Base-by-base conservation (phyloP, 2,888 invertebrate genomes). In the Eumerus sabulonum region DNA sequence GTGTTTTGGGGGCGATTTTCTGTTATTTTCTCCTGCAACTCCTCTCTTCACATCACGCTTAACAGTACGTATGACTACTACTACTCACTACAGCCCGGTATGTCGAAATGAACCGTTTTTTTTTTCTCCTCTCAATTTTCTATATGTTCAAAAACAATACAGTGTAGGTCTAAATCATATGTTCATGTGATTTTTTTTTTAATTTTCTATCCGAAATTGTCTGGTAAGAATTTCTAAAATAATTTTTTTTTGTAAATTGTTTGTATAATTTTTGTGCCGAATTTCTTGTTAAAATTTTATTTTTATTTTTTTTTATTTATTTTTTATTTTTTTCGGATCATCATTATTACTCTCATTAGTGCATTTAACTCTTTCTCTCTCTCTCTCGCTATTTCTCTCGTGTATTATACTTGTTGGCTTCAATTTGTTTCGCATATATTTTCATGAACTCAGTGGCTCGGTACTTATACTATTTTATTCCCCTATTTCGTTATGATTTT, bases 401-500 rank as follows among this genome's bases (percentile, higher is more conserved):
- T 79, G 74, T 73, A 73, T 60, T 79, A 68, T 73, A 73, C 54
- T 79, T 79, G 79, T 79, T 79, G 74, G 79, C 79, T 79, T 79
- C 57, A 57, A 63, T 50, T 79, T 79, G 47, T 79, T 73, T 40
- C 7, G 12, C 11, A 12, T 42, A 45, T 14, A 66, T 66, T 47
- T 59, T 66, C 42, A 72, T 73, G 70, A 70, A 64, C n/a, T n/a
- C 70, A 64, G 16, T 73, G 62, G 57, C 48, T 68, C 40, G 56
- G 72, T 77, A 62, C 68, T 7, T 60, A 48, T 63, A 59, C 48
- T 36, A 18, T 19, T 19, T 14, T 14, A 1, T 13, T 47, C 62
- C 62, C 76, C 72, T 27, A 66, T 68, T 79, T n/a, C n/a, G 53
- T 68, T 79, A 63, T 50, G 73, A n/a, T n/a, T n/a, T n/a, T n/a